These are phyloP conservation scores for Bovichtus variegatus DNA, from an alignment of 2,797 vertebrate genomes.

Conservation along the genomic window DNA sequence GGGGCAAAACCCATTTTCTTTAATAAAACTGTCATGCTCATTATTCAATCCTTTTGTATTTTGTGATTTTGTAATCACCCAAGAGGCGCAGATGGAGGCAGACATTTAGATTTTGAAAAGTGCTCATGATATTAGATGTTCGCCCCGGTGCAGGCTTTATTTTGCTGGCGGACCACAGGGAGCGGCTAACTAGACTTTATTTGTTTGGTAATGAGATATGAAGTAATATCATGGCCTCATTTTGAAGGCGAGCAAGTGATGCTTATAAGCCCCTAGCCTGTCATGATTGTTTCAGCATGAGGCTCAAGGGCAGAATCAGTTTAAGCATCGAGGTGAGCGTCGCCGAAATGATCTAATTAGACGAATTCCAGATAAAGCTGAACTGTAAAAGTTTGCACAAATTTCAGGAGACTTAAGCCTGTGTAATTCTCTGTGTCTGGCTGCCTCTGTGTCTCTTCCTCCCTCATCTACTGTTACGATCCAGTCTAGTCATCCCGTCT, in stretches of 20 bases:
- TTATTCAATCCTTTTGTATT: constrained; percentile 34
- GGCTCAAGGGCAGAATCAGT: constrained; percentile 41
- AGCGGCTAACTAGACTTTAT: constrained; percentile 57
- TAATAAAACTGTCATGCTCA: constrained; percentile 22
- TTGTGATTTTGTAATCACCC: background rate
- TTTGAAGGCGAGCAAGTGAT: constrained; percentile 34
- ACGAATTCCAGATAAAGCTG: constrained; percentile 44
- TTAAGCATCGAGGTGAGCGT: constrained; percentile 29
- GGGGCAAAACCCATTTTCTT: constrained; percentile 17
- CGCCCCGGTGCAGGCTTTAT: constrained; percentile 23
- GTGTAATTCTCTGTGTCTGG: constrained; percentile 39
- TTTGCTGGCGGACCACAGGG: constrained; percentile 46
- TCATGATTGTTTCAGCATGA: constrained; percentile 46
- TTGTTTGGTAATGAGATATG: constrained; percentile 59
- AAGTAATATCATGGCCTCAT: constrained; percentile 50
- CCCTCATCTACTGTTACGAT: constrained; percentile 47
- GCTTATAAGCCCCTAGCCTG: constrained; percentile 17
- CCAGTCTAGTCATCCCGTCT: constrained; percentile 52
- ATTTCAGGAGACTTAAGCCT: constrained; percentile 25
- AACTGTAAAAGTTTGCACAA: constrained; percentile 44
- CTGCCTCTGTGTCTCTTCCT: constrained; percentile 27
- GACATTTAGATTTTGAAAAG: constrained; percentile 29
- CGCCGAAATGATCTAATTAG: constrained; percentile 31
- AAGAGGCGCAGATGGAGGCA: constrained; percentile 2
- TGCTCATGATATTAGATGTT: constrained; percentile 41